A percentile compares a stretch with the other conserved stretches of the same genome.
Conservation (phyloP, 2,797 vertebrate species). For the Dendrocincla fuliginosa region DNA sequence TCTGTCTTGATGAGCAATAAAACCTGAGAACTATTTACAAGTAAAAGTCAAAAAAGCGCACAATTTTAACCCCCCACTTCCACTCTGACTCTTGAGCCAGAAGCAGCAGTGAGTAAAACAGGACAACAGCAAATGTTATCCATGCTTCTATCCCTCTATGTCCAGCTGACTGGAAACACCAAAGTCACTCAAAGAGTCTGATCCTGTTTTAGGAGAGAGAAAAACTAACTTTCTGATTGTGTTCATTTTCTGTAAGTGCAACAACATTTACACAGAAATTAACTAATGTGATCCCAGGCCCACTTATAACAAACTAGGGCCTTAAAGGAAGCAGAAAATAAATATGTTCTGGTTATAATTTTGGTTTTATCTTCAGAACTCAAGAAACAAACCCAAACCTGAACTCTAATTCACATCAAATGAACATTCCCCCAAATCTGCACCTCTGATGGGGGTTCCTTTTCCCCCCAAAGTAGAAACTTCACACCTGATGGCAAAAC, state of each 20-base stretch:
- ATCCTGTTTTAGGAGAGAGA: not conserved
- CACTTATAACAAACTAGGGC: not conserved
- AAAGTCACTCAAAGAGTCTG: constrained; percentile 23
- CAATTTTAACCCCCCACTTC: not conserved
- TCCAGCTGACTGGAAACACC: constrained; percentile 23
- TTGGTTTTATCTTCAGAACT: not conserved
- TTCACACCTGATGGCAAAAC: not conserved
- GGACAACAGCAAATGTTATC: constrained; percentile 18
- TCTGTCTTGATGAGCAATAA: constrained; percentile 38
- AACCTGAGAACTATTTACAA: not conserved
- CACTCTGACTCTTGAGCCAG: constrained; percentile 60
- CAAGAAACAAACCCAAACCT: not conserved
- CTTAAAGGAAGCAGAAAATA: not conserved
- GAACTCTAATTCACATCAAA: not conserved
- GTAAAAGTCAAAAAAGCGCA: constrained; percentile 31
- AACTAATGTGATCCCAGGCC: not conserved
- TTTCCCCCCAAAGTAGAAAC: not conserved
- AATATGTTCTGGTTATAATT: not conserved
- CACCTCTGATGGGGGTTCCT: not conserved
- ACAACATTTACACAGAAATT: constrained; percentile 32
- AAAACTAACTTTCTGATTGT: constrained; percentile 8
- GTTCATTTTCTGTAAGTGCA: not conserved
- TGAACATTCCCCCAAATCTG: not conserved
- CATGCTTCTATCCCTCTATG: constrained; percentile 50
- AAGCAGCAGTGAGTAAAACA: constrained; percentile 48